phyloP scores from a whole-genome alignment of 2,797 vertebrate species.

The Labroides dimidiatus region DNA sequence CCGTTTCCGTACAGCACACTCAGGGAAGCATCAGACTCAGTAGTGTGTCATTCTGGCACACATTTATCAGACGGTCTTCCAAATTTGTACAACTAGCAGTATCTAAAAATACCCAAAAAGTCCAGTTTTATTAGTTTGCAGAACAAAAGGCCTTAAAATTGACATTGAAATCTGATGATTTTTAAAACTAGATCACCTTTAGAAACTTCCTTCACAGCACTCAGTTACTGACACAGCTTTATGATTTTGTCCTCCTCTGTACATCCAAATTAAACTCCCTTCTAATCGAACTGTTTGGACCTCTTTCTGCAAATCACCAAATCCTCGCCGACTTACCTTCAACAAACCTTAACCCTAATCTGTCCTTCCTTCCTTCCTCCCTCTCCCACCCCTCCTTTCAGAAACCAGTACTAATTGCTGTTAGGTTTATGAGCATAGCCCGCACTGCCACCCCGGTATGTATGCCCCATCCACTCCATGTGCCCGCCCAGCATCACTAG shows the following conservation, averaged over 20 bases:
- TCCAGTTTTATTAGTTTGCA: conserved; percentile 2
- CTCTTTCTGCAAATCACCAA: conserved; percentile 17
- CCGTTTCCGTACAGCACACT: no score
- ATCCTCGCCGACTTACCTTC: conserved; percentile 20
- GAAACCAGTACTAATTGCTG: conserved; percentile 99
- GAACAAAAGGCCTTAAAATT: background rate
- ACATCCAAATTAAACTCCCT: background rate
- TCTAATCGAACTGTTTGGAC: background rate
- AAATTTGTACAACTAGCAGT: background rate
- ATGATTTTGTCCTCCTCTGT: no score
- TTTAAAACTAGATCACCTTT: background rate
- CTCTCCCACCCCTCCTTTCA: conserved; percentile 83
- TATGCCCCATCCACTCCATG: conserved; percentile 81
- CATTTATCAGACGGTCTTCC: background rate
- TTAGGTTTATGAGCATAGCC: conserved; percentile 99
- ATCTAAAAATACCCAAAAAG: background rate
- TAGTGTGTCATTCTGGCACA: background rate
- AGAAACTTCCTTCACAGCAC: no score
- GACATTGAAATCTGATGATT: background rate
- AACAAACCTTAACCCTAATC: conserved; percentile 76
- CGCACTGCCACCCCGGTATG: conserved; percentile 95
- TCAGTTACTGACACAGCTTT: no score
- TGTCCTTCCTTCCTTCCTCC: conserved; percentile 81
- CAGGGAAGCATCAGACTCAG: background rate
- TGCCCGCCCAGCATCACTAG: conserved; percentile 31